Evolutionary conservation across 2,888 invertebrate genomes (phyloP), one percentile per base, ranked within the genome.

Genomic region (Acrobeloides nanus): DNA sequence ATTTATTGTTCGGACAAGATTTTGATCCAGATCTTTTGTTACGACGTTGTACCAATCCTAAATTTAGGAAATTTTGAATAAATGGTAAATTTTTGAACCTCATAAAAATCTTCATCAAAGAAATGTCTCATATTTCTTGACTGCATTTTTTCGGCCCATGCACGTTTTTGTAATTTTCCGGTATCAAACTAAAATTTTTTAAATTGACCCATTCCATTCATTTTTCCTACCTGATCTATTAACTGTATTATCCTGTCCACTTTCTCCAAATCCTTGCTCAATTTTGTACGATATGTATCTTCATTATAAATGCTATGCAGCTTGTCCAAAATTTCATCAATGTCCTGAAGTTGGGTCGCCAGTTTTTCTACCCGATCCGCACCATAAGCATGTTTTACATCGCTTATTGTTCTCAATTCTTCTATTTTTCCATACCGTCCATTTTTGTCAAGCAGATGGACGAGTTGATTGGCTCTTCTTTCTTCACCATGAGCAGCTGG

Each of bases 91-190:
- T 38, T 41, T 37, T 41, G 6, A 6, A 69, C 68, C 44, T 70
- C 71, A 48, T 63, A 65, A 46, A 71, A 64, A 35, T 71, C 71
- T 32, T 71, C 71, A 7, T 68, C 68, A 35, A 70, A 67, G 39
- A 72, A 71, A 34, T 64, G 64, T 24, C 62, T 55, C 71, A 71
- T 72, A 45, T 70, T 64, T 35, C 71, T 40, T n/a, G 63, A 55
- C 43, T 68, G 58, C 71, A 71, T 71, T 51, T 66, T 70, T 46
- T 71, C 71, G 0, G 71, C 71, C 71, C 71, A 71, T 8, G 55
- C 61, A 41, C 61, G 51, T 8, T 65, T 34, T 39, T 67, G 64
- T 20, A 71, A 50, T 17, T 57, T 54, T 17, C 66, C 63, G 29
- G 52, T 35, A 23, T 68, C 68, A 49, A 68, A 71, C 52, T 71